A percentile compares a stretch with the other conserved stretches of the same genome.
These are phyloP conservation scores for Pithys albifrons DNA, from an alignment of 2,113 vertebrate species.

Conservation along the genomic window DNA sequence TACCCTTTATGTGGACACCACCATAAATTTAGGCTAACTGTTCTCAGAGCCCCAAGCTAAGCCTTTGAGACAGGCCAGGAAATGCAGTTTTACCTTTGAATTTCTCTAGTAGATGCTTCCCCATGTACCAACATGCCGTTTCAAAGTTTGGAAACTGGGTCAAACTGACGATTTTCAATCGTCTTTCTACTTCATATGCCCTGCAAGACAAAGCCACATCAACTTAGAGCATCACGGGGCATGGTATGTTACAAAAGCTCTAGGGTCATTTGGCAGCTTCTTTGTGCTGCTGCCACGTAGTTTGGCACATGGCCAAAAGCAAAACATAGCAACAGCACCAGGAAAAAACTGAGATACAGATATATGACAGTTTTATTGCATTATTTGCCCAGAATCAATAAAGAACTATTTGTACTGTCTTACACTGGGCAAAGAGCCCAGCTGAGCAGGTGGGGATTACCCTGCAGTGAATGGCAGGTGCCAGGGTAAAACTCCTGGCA, in stretches of 20 bases:
- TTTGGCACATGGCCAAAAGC: background rate
- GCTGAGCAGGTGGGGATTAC: background rate
- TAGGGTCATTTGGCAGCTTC: background rate
- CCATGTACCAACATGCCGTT: conserved; percentile 97
- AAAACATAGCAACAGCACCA: background rate
- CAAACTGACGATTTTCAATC: conserved; percentile 91
- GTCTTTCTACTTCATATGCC: conserved; percentile 95
- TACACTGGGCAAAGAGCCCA: background rate
- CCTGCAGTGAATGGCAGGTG: background rate
- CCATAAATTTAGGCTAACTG: background rate
- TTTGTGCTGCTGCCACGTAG: background rate
- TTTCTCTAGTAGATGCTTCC: conserved; percentile 89
- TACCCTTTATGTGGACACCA: background rate
- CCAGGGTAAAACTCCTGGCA: background rate
- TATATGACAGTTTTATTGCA: background rate
- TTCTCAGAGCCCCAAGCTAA: background rate
- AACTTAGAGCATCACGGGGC: background rate
- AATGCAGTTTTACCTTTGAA: conserved; percentile 87
- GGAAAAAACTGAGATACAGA: background rate
- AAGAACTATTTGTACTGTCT: background rate
- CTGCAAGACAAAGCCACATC: conserved; percentile 76
- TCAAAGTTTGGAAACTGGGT: conserved; percentile 95
- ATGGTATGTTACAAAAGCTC: background rate
- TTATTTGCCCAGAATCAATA: background rate
- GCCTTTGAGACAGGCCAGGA: background rate